Percentiles rank a stretch among this genome's conserved stretches.
Evolutionary conservation across 2,113 vertebrate genomes (phyloP).

Genomic region (Podocnemis expansa): DNA sequence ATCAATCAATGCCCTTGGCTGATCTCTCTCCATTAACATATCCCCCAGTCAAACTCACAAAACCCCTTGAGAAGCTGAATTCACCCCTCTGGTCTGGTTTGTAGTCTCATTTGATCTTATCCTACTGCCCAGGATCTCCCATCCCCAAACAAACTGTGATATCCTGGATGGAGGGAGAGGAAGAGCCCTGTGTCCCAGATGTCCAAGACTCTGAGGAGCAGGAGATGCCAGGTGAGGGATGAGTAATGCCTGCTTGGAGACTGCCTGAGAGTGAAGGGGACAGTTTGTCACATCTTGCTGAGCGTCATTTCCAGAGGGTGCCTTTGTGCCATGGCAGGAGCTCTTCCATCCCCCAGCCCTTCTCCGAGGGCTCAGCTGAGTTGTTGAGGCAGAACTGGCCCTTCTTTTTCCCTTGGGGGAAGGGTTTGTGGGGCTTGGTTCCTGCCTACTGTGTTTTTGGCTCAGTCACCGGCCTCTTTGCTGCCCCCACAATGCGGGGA

Average conservation of each 20-base stretch:
- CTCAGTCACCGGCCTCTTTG: background rate
- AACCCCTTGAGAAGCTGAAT: background rate
- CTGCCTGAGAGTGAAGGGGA: too few species aligned
- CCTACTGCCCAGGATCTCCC: background rate
- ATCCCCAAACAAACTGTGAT: background rate
- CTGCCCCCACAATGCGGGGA: background rate
- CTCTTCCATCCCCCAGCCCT: background rate
- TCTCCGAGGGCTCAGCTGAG: background rate
- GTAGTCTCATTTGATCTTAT: background rate
- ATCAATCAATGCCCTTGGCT: too few species aligned
- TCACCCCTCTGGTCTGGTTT: background rate
- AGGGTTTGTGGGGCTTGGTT: background rate
- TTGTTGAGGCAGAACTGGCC: background rate
- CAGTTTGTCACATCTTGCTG: too few species aligned
- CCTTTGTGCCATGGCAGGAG: background rate
- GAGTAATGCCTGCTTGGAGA: too few species aligned
- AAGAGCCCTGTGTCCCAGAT: background rate
- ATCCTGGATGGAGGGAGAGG: background rate
- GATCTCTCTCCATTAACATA: background rate
- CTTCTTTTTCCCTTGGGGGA: background rate
- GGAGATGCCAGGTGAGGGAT: background rate
- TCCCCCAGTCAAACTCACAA: background rate
- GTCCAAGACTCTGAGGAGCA: background rate
- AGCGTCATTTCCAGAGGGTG: background rate
- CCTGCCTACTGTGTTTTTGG: background rate